These are phyloP conservation scores for Jacana jacana DNA, from an alignment of 2,113 vertebrate species.

Conservation along the genomic window DNA sequence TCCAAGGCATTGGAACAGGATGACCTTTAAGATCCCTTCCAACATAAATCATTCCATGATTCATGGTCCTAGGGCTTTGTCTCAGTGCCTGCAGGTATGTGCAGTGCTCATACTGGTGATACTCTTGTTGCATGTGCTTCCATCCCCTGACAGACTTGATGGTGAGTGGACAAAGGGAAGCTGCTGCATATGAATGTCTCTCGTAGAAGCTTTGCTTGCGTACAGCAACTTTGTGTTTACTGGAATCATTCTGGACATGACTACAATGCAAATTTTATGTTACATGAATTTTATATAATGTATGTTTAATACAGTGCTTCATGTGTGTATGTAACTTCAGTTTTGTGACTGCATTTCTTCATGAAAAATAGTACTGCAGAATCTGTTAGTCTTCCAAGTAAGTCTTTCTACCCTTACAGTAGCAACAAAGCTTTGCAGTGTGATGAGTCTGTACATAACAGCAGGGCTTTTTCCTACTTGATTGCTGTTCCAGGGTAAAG, in stretches of 20 bases:
- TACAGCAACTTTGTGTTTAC: background rate
- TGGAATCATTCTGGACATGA: background rate
- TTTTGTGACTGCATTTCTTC: background rate
- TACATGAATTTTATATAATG: background rate
- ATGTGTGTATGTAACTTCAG: background rate
- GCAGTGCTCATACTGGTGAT: background rate
- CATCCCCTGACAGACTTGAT: background rate
- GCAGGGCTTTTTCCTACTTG: background rate
- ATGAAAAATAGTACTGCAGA: background rate
- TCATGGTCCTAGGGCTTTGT: background rate
- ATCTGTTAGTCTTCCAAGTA: background rate
- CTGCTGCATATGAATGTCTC: background rate
- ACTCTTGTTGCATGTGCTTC: background rate
- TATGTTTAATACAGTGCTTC: background rate
- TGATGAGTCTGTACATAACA: background rate
- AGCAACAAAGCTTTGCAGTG: background rate
- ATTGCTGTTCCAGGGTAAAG: background rate
- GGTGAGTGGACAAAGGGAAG: background rate
- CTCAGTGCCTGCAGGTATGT: background rate
- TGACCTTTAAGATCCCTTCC: background rate
- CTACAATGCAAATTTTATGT: background rate
- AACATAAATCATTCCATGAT: background rate
- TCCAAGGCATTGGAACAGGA: background rate
- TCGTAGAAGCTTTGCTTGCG: background rate
- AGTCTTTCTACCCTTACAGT: background rate